Evolutionary conservation across 2,888 invertebrate species (phyloP).

Genomic region (Luffia ferchaultella): DNA sequence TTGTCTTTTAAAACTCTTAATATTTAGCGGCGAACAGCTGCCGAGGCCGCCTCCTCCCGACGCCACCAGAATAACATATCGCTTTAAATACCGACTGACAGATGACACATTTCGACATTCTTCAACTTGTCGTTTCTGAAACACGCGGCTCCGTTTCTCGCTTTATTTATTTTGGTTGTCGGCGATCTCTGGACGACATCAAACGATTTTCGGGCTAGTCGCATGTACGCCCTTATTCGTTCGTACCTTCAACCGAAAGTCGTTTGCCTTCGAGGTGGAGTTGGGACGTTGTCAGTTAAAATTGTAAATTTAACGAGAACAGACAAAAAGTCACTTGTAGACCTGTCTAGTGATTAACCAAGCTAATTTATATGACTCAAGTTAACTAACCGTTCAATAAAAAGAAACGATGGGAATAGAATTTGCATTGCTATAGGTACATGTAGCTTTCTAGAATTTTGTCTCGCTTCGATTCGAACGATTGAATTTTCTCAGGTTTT

Average conservation of each 20-base stretch:
- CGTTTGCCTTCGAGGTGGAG: background rate
- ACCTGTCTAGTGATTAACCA: constrained; percentile 31
- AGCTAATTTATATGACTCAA: constrained; percentile 30
- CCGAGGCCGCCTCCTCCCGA: constrained; percentile 32
- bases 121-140: constrained; percentile 63
- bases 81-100: constrained; percentile 64
- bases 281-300: background rate
- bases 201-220: background rate
- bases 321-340: constrained; percentile 35
- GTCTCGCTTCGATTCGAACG: too few species aligned
- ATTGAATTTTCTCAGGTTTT: too few species aligned
- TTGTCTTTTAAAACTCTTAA: constrained; percentile 1
- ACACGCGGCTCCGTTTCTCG: constrained; percentile 33
- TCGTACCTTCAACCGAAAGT: too few species aligned
- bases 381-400: constrained; percentile 26
- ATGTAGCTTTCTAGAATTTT: too few species aligned
- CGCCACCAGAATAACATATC: constrained; percentile 60
- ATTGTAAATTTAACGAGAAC: constrained; percentile 30
- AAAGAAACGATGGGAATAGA: background rate
- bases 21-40: constrained; percentile 35
- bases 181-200: background rate
- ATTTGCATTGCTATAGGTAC: background rate
- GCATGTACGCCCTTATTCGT: too few species aligned
- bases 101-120: constrained; percentile 66
- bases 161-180: constrained; percentile 44